These are phyloP conservation scores for Coregonus sp. DNA, from an alignment of 2,797 vertebrate genomes.

Conservation along the genomic window DNA sequence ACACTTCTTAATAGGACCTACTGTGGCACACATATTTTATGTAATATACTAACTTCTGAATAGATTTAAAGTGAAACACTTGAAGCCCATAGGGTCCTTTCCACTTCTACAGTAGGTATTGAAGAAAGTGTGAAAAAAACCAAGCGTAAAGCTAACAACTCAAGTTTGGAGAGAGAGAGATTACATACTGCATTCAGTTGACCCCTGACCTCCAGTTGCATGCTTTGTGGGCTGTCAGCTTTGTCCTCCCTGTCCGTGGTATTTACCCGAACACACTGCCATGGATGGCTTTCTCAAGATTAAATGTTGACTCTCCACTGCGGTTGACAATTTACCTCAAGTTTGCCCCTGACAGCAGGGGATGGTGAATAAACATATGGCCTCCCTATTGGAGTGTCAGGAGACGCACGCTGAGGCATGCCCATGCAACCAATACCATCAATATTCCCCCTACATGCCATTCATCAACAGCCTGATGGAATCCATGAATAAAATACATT, in stretches of 20 bases:
- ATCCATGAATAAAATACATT: constrained; percentile 68
- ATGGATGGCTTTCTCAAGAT: constrained; percentile 63
- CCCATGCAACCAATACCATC: constrained; percentile 54
- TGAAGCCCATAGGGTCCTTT: no score
- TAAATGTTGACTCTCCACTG: constrained; percentile 70
- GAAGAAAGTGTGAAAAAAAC: background rate
- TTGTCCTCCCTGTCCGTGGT: constrained; percentile 55
- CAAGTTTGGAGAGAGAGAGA: constrained; percentile 38
- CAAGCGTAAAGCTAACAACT: background rate
- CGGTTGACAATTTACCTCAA: constrained; percentile 57
- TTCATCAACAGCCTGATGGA: constrained; percentile 64
- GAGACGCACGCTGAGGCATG: constrained; percentile 37
- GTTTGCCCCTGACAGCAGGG: constrained; percentile 59
- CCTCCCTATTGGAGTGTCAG: constrained; percentile 33
- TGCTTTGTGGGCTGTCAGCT: constrained; percentile 37
- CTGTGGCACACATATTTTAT: constrained; percentile 42
- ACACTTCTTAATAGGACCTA: constrained; percentile 46
- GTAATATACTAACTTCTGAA: constrained; percentile 38
- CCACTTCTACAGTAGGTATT: background rate
- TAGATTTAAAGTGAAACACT: constrained; percentile 34
- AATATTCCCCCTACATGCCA: constrained; percentile 37
- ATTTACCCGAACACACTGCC: constrained; percentile 60
- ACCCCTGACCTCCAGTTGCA: constrained; percentile 50
- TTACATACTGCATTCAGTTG: constrained; percentile 32
- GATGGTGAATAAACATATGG: constrained; percentile 61